Evolutionary conservation across 1,140 invertebrate species (phyloP), one percentile per base, ranked within the genome.

Genomic region (Listronotus oregonensis): DNA sequence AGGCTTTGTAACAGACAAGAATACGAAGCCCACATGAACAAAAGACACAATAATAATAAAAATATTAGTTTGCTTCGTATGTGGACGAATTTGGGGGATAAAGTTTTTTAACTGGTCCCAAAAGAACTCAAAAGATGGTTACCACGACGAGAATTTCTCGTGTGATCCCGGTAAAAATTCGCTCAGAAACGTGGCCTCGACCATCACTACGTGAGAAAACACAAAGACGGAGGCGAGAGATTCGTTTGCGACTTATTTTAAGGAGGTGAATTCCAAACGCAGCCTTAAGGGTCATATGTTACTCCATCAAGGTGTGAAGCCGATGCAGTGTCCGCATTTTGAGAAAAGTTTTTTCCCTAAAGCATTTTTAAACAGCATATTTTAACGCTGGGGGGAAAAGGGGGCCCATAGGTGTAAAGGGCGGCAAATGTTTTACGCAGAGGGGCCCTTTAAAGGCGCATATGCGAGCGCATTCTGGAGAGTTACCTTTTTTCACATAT

Each of bases 331-430:
- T 55, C 65, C 70, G 10, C 64, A 73, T 32, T 80, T 78, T 61
- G 63, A 66, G 1, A 77, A 76, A 67, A 81, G 84, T 72, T 90
- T 89, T 76, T 85, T 32, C 84, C 87, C 69, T 88, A 88, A 76
- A 86, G 86, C 71, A 89, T 87, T 74, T 78, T 89, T 52, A 86
- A 90, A 79, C 89, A 90, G 64, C 90, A 93, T 81, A 88, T 89
- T 75, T 76, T 87, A 3, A 87, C 85, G 0, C 88, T 90, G 69
- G 87, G 85, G 0, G 86, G 89, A 4, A 89, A 93, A 73, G 89
- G 39, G 90, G 71, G 91, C 91, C 0, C 92, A 90, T 73, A 84
- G 83, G 21, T 93, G 91, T 78, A 84, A 86, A 85, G 60, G 94
- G 92, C 78, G 85, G 85, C 6, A 81, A 89, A 56, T 84, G 87